Evolutionary conservation across 2,888 invertebrate species (phyloP).

Genomic region (Nudaria mundana): DNA sequence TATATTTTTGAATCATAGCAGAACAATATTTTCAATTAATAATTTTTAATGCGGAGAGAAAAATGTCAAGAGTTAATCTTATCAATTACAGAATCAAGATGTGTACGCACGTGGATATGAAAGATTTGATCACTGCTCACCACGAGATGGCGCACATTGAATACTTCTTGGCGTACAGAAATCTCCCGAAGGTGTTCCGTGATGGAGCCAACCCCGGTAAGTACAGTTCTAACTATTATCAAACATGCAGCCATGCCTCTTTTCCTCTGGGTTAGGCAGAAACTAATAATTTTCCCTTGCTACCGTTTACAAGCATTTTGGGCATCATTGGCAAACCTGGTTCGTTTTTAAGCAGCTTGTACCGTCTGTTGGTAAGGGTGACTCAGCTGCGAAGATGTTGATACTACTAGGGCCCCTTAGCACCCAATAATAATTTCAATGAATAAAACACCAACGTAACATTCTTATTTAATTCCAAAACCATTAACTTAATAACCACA

Average conservation of each 20-base stretch:
- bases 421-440: neutral
- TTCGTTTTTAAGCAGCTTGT: too few species aligned
- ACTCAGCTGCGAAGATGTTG: neutral
- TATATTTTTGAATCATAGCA: too few species aligned
- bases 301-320: too few species aligned
- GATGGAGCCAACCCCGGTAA: slow-evolving; percentile 96
- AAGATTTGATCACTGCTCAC: slow-evolving; percentile 92
- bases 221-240: slow-evolving; percentile 13
- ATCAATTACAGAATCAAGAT: slow-evolving; percentile 88
- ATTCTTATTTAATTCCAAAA: slow-evolving; percentile 6
- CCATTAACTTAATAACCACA: slow-evolving; percentile 14
- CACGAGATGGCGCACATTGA: slow-evolving; percentile 96
- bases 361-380: too few species aligned
- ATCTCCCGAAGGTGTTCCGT: slow-evolving; percentile 91
- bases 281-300: too few species aligned
- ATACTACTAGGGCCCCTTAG: neutral
- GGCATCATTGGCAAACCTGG: too few species aligned
- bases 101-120: slow-evolving; percentile 92
- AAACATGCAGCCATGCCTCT: neutral
- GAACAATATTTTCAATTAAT: too few species aligned
- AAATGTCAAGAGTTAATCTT: neutral
- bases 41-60: too few species aligned
- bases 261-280: neutral
- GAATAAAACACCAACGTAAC: slow-evolving; percentile 10
- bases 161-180: slow-evolving; percentile 92